A percentile compares a stretch with the other conserved stretches of the same genome.
Evolutionary conservation across 2,888 invertebrate genomes (phyloP).

Genomic region (Sthenelais limicola): DNA sequence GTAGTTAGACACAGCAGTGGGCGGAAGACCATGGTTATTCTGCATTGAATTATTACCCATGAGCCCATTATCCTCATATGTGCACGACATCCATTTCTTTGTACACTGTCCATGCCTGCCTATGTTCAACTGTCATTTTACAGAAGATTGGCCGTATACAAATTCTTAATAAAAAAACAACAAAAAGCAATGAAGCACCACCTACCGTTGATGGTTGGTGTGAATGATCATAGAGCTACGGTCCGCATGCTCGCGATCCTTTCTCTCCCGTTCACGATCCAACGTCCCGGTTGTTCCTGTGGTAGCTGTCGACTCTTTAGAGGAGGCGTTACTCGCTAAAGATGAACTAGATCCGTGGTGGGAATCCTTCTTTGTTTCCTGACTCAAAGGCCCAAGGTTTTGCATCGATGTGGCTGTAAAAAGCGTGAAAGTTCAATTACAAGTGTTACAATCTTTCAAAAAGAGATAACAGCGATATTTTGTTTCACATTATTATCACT

Average conservation of each 20-base stretch:
- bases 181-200: not conserved
- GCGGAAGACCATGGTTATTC: too few species aligned
- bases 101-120: too few species aligned
- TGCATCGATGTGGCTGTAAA: slow-evolving; percentile 29
- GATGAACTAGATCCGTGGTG: slow-evolving; percentile 49
- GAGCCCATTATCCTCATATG: too few species aligned
- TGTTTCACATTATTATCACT: too few species aligned
- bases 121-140: too few species aligned
- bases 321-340: slow-evolving; percentile 49
- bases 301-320: slow-evolving; percentile 31
- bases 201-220: slow-evolving; percentile 6
- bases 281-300: slow-evolving; percentile 1
- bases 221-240: slow-evolving; percentile 29
- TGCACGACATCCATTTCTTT: too few species aligned
- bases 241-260: not conserved
- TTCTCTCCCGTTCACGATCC: slow-evolving; percentile 27
- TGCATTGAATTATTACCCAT: too few species aligned
- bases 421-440: not conserved
- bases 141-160: too few species aligned
- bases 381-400: slow-evolving; percentile 75
- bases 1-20: too few species aligned
- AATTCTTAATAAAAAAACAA: too few species aligned
- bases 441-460: too few species aligned
- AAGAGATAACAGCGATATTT: too few species aligned
- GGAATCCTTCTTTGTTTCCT: slow-evolving; percentile 64